A percentile compares a stretch with the other conserved stretches of the same genome.
These are phyloP conservation scores for Fratercula arctica DNA, from an alignment of 2,797 vertebrate genomes.

Conservation along the genomic window DNA sequence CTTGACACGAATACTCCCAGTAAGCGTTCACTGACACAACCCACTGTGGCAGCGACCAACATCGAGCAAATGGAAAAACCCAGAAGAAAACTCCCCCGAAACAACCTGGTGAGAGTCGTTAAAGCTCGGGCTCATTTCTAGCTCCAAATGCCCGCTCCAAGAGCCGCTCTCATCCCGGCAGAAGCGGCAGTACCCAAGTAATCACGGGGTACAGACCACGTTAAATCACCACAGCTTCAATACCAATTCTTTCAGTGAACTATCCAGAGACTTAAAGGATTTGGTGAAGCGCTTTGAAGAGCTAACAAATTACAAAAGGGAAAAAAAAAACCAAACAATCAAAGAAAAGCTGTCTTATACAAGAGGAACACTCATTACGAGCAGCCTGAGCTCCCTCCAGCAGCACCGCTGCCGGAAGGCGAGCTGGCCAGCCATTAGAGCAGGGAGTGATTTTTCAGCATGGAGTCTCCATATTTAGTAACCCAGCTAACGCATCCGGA, in stretches of 20 bases:
- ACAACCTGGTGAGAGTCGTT: neutral
- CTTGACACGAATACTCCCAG: neutral
- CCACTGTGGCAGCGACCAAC: neutral
- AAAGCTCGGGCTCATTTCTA: fast-evolving
- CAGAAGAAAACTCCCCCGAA: neutral
- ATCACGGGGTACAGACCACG: neutral
- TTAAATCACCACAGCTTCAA: neutral
- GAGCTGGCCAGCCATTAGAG: neutral
- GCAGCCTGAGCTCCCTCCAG: neutral
- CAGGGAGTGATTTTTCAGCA: neutral
- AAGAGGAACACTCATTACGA: neutral
- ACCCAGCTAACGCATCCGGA: neutral
- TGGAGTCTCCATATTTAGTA: neutral
- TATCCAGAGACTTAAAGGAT: neutral
- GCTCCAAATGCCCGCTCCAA: neutral
- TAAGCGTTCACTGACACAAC: neutral
- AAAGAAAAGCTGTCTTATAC: neutral
- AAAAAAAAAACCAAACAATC: neutral
- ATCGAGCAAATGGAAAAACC: neutral
- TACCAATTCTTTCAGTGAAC: neutral
- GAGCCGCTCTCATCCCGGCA: neutral
- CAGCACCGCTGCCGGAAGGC: neutral
- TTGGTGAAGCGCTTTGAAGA: neutral
- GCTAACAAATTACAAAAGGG: neutral
- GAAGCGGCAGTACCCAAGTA: neutral